Evolutionary conservation across 2,888 invertebrate species (phyloP).

Genomic region (Melieria omissa): DNA sequence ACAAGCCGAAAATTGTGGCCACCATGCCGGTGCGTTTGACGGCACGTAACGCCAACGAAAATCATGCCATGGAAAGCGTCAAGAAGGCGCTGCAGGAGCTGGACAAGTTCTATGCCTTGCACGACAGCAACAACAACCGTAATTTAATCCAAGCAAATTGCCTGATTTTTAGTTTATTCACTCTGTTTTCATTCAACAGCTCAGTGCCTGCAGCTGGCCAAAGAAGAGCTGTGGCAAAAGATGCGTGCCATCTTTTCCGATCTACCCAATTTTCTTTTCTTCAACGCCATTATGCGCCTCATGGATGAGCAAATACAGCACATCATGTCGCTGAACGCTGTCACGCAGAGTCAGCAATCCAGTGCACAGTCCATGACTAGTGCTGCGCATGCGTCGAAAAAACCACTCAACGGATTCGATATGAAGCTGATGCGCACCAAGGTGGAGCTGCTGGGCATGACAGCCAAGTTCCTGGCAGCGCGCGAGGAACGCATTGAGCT

Average conservation of each 20-base stretch:
- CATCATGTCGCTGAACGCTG: slow-evolving; percentile 56
- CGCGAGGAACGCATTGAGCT: slow-evolving; percentile 51
- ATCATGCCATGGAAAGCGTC: slow-evolving; percentile 52
- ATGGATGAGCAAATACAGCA: slow-evolving; percentile 62
- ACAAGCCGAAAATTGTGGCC: slow-evolving; percentile 50
- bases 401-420: slow-evolving; percentile 54
- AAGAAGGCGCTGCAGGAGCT: slow-evolving; percentile 56
- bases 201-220: slow-evolving; percentile 51
- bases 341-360: slow-evolving; percentile 16
- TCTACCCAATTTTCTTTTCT: slow-evolving; percentile 59
- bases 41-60: slow-evolving; percentile 56
- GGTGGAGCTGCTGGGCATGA: slow-evolving; percentile 55
- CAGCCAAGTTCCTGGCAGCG: slow-evolving; percentile 53
- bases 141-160: slow-evolving; percentile 17
- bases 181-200: slow-evolving; percentile 39
- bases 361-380: slow-evolving; percentile 25
- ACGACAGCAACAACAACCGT: slow-evolving; percentile 49
- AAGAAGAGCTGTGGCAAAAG: slow-evolving; percentile 57
- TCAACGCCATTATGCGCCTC: slow-evolving; percentile 57
- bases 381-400: slow-evolving; percentile 33
- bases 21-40: slow-evolving; percentile 60
- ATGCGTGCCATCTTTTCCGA: slow-evolving; percentile 57
- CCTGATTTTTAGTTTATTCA: slow-evolving; percentile 2
- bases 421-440: slow-evolving; percentile 58
- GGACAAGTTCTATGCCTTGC: slow-evolving; percentile 56